Conservation (phyloP, 1,140 invertebrate species). For the Tetragonula clypearis region DNA sequence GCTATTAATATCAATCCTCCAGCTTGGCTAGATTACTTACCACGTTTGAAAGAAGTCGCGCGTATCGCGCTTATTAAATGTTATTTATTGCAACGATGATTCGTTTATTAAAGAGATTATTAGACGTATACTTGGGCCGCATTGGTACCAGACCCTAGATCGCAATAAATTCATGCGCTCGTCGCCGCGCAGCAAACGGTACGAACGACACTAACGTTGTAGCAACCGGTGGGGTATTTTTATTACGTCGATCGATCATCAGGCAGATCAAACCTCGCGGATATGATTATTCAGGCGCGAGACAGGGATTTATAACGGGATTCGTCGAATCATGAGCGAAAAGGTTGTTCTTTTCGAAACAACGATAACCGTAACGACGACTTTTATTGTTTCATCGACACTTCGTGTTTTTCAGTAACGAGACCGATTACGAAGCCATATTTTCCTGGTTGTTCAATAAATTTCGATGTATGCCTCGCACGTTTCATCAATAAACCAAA, state of each 20-base stretch:
- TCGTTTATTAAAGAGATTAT: constrained; percentile 33
- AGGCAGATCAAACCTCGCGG: background rate
- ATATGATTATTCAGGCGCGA: background rate
- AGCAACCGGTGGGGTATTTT: background rate
- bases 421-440: background rate
- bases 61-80: constrained; percentile 18
- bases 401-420: constrained; percentile 7
- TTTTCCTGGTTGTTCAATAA: constrained; percentile 3
- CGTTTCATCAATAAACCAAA: background rate
- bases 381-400: constrained; percentile 29
- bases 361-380: background rate
- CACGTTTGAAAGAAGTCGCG: background rate
- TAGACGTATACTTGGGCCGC: background rate
- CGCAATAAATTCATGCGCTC: constrained; percentile 18
- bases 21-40: background rate
- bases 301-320: background rate
- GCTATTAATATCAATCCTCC: constrained; percentile 35
- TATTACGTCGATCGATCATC: constrained; percentile 5
- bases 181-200: background rate
- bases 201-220: constrained; percentile 1
- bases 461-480: constrained; percentile 7
- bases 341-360: background rate
- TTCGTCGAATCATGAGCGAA: too few relatives aligned
- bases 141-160: background rate
- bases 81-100: constrained; percentile 18